These are phyloP conservation scores for Drosophila demipolita DNA, from an alignment of 2,888 invertebrate species.

Conservation along the genomic window DNA sequence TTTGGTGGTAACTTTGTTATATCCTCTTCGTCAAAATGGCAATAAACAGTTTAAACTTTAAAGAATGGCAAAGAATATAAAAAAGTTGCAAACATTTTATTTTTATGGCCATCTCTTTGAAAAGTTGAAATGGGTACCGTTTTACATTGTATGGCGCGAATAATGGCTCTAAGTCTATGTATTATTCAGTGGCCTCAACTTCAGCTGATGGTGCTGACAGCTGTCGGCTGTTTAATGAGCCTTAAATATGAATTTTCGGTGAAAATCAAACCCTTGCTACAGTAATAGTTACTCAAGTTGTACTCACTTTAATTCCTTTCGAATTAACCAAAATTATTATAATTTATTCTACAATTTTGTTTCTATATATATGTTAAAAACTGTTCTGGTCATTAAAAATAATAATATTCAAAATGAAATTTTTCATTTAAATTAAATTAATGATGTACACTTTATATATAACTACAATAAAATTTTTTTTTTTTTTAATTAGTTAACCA, in stretches of 20 bases:
- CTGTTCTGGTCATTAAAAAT: neutral
- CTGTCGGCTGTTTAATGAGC: conserved; percentile 21
- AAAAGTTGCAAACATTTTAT: conserved; percentile 33
- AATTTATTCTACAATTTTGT: neutral
- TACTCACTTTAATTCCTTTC: neutral
- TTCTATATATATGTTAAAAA: neutral
- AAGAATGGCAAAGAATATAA: conserved; percentile 20
- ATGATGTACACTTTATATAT: neutral
- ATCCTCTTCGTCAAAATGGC: neutral
- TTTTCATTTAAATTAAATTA: neutral
- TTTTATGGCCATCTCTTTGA: conserved; percentile 40
- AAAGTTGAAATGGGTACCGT: conserved; percentile 19
- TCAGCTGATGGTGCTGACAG: conserved; percentile 12
- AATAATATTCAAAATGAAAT: neutral
- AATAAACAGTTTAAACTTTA: conserved; percentile 27
- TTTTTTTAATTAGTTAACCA: neutral
- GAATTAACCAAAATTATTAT: neutral
- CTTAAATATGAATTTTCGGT: conserved; percentile 1
- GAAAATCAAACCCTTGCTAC: neutral
- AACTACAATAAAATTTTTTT: neutral
- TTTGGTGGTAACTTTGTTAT: neutral
- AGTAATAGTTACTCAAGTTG: neutral
- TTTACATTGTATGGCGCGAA: conserved; percentile 25
- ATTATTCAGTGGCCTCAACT: conserved; percentile 33
- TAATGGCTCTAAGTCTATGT: conserved; percentile 19